A percentile compares a stretch with the other conserved stretches of the same genome.
Conservation (phyloP, 2,888 invertebrate genomes). For the Arge pagana region DNA sequence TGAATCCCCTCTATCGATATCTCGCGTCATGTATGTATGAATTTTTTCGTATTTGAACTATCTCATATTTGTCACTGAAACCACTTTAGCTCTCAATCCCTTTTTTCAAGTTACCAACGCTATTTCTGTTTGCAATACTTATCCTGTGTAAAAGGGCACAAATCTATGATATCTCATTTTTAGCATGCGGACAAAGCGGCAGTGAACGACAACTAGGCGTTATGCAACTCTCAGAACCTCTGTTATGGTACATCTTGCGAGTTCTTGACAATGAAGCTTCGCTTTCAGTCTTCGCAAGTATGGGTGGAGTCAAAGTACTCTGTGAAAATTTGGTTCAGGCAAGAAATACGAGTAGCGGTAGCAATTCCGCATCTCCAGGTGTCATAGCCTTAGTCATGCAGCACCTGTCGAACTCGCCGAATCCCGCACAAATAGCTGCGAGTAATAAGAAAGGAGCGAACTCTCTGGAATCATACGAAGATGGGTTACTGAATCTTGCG, state of each 20-base stretch:
- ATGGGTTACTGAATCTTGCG: conserved; percentile 86
- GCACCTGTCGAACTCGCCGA: conserved; percentile 63
- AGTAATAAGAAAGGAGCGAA: conserved; percentile 55
- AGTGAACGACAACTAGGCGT: conserved; percentile 49
- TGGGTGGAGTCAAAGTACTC: conserved; percentile 76
- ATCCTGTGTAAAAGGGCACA: too few relatives aligned
- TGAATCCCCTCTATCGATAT: conserved; percentile 70
- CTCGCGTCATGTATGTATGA: conserved; percentile 60
- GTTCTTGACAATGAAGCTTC: conserved; percentile 79
- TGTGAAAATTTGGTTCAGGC: conserved; percentile 74
- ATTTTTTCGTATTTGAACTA: conserved; percentile 35
- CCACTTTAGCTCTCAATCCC: too few relatives aligned
- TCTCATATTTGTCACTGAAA: too few relatives aligned
- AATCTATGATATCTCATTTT: too few relatives aligned
- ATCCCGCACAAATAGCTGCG: conserved; percentile 51
- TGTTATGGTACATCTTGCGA: conserved; percentile 81
- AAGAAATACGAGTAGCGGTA: conserved; percentile 55
- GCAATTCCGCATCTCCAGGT: conserved; percentile 62
- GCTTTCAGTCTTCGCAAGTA: conserved; percentile 73
- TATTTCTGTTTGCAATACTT: too few relatives aligned
- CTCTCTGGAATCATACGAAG: conserved; percentile 66
- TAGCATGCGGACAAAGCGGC: conserved; percentile 44
- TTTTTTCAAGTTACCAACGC: too few relatives aligned
- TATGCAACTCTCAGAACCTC: conserved; percentile 78
- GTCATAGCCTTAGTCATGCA: conserved; percentile 66